Base-by-base conservation (phyloP, 1,140 invertebrate species). In the Spodoptera frugiperda region DNA sequence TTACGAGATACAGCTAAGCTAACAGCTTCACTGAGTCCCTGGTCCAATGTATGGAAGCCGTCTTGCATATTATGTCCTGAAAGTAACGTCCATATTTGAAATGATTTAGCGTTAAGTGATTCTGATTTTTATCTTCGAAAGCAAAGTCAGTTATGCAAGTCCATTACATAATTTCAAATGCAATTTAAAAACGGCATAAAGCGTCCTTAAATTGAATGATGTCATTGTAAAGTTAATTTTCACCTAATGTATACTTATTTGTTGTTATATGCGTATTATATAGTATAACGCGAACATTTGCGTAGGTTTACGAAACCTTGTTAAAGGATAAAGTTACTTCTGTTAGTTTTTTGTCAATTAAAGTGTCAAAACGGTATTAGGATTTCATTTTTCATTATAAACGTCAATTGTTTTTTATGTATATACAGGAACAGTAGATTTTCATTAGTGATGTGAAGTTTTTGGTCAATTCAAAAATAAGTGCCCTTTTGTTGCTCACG, bases 71-170 rank as follows among this genome's bases (percentile, higher is more conserved):
- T 89, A 87, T 92, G 91, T 93, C 92, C 91, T 92, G 80, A 90
- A 85, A 89, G 78, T 92, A 91, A 93, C 92, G 92, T 93, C 92
- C 92, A 93, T 93, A 93, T 93, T 92, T 89, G 84, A 92, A 92
- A 91, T 93, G 85, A 89, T 92, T 93, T 93, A 93, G 92, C 86
- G 57, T 93, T 93, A 93, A 93, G 92, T 91, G 80, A 89, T 87
- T 89, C 84, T 90, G 86, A 87, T 88, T 92, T 89, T 85, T 82
- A 87, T 86, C 79, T 82, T 83, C 84, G 54, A 79, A 84, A 82
- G 53, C 71, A 49, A 82, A 82, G 77, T 80, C 71, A 73, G 33
- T 78, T 59, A 17, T 81, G 76, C 78, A 70, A 61, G 82, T 82
- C 82, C 82, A 82, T 49, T 78, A 53, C 61, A 75, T 55, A 57